Conservation (phyloP, 2,888 invertebrate genomes). For the Archips crataeganus region DNA sequence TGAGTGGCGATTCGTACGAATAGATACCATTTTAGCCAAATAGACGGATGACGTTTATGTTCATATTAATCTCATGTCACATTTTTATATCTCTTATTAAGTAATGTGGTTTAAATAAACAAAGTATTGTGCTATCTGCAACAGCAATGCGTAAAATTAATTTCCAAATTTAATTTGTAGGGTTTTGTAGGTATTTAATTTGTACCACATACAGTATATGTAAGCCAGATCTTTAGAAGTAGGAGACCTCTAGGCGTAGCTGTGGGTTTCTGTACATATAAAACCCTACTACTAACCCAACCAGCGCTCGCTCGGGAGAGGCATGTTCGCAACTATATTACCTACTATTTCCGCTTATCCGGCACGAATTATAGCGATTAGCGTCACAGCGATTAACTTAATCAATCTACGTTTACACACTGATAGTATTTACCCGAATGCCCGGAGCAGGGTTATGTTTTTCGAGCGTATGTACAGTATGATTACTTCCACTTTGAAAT, state of each 20-base stretch:
- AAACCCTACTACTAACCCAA: not conserved
- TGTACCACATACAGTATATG: not conserved
- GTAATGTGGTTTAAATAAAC: too few relatives aligned
- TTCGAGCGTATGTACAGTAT: too few relatives aligned
- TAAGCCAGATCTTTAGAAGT: not conserved
- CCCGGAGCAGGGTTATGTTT: too few relatives aligned
- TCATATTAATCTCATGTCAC: too few relatives aligned
- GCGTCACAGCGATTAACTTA: constrained; percentile 47
- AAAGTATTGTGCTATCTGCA: too few relatives aligned
- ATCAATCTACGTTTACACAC: constrained; percentile 13
- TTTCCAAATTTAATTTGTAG: not conserved
- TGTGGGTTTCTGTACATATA: not conserved
- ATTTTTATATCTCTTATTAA: too few relatives aligned
- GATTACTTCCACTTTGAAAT: too few relatives aligned
- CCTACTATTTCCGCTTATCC: constrained; percentile 46
- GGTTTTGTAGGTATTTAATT: too few relatives aligned
- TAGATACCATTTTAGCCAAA: too few relatives aligned
- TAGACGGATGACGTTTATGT: too few relatives aligned
- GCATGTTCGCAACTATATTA: constrained; percentile 45
- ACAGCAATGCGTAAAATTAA: too few relatives aligned
- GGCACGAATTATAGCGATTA: constrained; percentile 47
- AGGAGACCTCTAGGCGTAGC: not conserved
- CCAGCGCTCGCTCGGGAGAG: constrained; percentile 3
- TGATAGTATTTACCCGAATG: not conserved
- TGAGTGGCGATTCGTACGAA: too few relatives aligned